These are phyloP conservation scores for Proisotoma minuta DNA, from an alignment of 2,888 invertebrate genomes.

Conservation along the genomic window DNA sequence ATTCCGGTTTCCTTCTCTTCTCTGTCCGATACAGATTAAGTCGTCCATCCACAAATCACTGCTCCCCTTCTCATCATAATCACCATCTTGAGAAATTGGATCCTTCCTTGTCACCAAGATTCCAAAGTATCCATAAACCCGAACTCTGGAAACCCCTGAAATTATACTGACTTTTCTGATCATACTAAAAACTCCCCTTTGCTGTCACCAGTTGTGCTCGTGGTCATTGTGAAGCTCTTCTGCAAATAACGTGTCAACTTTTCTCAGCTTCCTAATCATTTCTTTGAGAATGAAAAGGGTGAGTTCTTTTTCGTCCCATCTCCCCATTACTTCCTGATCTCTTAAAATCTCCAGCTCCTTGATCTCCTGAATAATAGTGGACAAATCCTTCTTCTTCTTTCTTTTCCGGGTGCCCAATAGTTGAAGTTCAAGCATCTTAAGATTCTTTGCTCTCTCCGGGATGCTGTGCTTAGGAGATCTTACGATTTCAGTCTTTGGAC, in stretches of 20 bases:
- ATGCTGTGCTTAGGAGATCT: not conserved
- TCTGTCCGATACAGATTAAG: not conserved
- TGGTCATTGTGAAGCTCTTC: conserved; percentile 20
- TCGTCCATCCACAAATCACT: not conserved
- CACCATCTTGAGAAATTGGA: not conserved
- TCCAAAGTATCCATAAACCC: conserved; percentile 11
- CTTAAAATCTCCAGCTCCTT: not conserved
- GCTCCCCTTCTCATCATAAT: not conserved
- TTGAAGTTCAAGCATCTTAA: conserved; percentile 17
- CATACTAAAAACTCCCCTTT: too few species aligned
- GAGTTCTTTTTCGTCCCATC: conserved; percentile 3
- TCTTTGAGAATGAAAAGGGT: not conserved
- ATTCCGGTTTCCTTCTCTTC: not conserved
- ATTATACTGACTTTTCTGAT: conserved; percentile 8
- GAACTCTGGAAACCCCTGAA: conserved; percentile 1
- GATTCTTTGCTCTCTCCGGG: not conserved
- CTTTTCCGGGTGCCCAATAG: conserved; percentile 6
- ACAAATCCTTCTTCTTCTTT: not conserved
- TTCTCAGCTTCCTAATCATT: not conserved
- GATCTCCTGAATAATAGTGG: not conserved
- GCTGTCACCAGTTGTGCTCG: conserved; percentile 10
- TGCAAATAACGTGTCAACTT: conserved; percentile 15
- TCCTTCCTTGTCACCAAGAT: conserved; percentile 6
- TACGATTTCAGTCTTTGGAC: conserved; percentile 11
- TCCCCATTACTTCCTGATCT: not conserved